Evolutionary conservation across 2,113 vertebrate genomes (phyloP), one percentile per base, ranked within the genome.

Genomic region (Tenebrosternarchus preto): DNA sequence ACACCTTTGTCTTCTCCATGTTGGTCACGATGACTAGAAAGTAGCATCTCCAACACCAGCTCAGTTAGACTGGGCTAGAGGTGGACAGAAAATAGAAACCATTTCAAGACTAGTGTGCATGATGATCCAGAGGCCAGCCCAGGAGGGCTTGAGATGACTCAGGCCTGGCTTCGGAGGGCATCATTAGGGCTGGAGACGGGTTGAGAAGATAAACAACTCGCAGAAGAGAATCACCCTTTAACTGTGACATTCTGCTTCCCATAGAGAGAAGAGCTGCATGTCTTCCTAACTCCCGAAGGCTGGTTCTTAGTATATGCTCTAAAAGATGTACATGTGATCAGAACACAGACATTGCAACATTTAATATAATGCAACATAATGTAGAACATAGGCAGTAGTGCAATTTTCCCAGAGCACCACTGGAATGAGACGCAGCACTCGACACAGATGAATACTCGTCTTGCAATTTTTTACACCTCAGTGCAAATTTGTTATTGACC

Each of bases 401-500:
- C 97, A 56, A 98, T 98, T 91, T 99, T 97, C 46, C 96, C 97
- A 1, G 98, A 99, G 88, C 97, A 98, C 72, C 90, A 93, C 90
- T 98, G 96, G 89, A 96, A 95, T 90, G 98, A 95, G 76, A 96
- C 95, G 0, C 96, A 98, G 87, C 93, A 97, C n/a, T n/a, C n/a
- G n/a, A n/a, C n/a, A n/a, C n/a, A n/a, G n/a, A n/a, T n/a, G n/a
- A n/a, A n/a, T n/a, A 92, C 95, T 96, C 82, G 95, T 97, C 90
- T 98, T 99, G 90, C 96, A 97, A 93, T 98, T 96, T 92, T 50
- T 96, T 96, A 90, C 96, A 97, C 86, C 95, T 93, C 90, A 99
- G 90, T 84, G 96, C 96, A 87, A 97, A 97, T 85, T 98, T 98
- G 92, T 98, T 97, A 91, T 97, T 98, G 87, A 98, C 96, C 97